These are phyloP conservation scores for Coptotermes formosanus DNA, from an alignment of 1,140 invertebrate genomes.

Conservation along the genomic window DNA sequence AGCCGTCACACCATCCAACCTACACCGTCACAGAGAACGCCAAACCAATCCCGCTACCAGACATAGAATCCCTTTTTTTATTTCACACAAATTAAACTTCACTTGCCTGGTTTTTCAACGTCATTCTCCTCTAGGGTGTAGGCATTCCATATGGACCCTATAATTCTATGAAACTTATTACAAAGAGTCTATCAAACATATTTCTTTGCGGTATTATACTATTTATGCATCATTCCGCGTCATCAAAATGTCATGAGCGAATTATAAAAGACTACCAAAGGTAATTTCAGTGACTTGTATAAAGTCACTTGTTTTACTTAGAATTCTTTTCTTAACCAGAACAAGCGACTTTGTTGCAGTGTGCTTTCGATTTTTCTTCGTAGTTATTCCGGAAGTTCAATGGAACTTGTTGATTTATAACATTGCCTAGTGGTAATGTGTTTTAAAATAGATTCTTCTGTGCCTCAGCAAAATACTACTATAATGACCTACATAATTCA, in stretches of 20 bases:
- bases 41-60: neutral
- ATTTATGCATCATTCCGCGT: neutral
- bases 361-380: too few relatives aligned
- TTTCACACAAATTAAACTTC: slow-evolving; percentile 17
- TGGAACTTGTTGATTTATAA: too few relatives aligned
- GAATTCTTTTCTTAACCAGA: too few relatives aligned
- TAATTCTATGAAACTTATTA: neutral
- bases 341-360: too few relatives aligned
- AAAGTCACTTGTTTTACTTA: too few relatives aligned
- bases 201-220: neutral
- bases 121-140: neutral
- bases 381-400: too few relatives aligned
- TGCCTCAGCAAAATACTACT: too few relatives aligned
- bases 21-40: slow-evolving; percentile 2
- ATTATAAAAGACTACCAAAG: too few relatives aligned
- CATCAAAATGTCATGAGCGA: neutral
- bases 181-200: neutral
- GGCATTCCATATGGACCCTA: slow-evolving; percentile 4
- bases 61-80: neutral
- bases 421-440: too few relatives aligned
- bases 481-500: too few relatives aligned
- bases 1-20: slow-evolving; percentile 5
- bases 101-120: slow-evolving; percentile 2
- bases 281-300: too few relatives aligned
- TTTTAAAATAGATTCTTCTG: too few relatives aligned